Evolutionary conservation across 1,140 invertebrate genomes (phyloP).

Genomic region (Diorhabda elongata): DNA sequence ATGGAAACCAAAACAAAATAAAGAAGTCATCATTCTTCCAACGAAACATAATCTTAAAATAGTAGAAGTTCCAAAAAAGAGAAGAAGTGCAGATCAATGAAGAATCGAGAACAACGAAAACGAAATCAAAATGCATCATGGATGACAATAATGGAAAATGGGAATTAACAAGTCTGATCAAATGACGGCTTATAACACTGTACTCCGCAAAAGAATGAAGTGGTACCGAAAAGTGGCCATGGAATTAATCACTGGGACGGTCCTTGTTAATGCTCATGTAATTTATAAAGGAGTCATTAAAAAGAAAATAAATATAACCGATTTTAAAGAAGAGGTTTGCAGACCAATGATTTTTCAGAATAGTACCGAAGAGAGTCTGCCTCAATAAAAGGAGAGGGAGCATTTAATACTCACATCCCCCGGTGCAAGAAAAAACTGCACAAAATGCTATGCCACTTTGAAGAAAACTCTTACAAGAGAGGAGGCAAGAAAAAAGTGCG

Average conservation of each 20-base stretch:
- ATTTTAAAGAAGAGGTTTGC: conserved; percentile 17
- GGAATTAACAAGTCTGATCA: conserved; percentile 8
- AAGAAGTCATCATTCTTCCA: conserved; percentile 24
- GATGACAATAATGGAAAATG: conserved; percentile 7
- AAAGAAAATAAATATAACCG: conserved; percentile 20
- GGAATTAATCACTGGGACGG: conserved; percentile 38
- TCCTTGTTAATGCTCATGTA: conserved; percentile 34
- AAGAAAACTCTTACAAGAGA: no score
- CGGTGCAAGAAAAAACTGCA: no score
- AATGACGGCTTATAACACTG: conserved; percentile 42
- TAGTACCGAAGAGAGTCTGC: no score
- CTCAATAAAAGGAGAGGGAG: no score
- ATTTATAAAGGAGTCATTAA: conserved; percentile 26
- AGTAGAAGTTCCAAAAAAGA: conserved; percentile 2
- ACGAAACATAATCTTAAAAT: conserved; percentile 32
- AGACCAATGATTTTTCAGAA: no score
- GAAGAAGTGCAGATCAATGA: not conserved
- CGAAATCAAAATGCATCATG: not conserved
- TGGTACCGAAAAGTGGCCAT: conserved; percentile 44
- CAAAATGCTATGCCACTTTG: no score
- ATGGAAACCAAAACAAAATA: conserved; percentile 36
- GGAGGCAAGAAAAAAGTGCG: no score
- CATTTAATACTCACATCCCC: no score
- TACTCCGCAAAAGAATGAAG: conserved; percentile 39
- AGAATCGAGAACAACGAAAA: not conserved